phyloP scores from a whole-genome alignment of 2,888 invertebrate genomes.

The Phengaris arion region DNA sequence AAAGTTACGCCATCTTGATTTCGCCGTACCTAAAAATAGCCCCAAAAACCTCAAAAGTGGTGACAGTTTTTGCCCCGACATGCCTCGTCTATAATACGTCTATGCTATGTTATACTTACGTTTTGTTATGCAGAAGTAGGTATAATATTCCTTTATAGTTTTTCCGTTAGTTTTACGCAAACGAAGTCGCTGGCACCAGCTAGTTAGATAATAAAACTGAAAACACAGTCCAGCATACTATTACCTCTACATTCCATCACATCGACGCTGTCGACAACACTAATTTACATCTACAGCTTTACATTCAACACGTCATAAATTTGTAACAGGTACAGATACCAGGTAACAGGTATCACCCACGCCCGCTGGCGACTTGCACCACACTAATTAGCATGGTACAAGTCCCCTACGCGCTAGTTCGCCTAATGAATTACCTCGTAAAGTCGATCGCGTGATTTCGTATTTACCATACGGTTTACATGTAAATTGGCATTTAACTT shows the following conservation, averaged over 20 bases:
- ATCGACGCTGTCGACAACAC: not conserved
- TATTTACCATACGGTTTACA: conserved; percentile 41
- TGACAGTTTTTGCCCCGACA: no score
- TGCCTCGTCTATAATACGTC: no score
- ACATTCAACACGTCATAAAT: conserved; percentile 47
- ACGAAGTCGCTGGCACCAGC: no score
- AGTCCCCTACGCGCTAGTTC: conserved; percentile 55
- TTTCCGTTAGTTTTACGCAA: no score
- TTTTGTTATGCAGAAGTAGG: not conserved
- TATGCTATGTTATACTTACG: not conserved
- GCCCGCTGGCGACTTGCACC: conserved; percentile 50
- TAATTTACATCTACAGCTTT: not conserved
- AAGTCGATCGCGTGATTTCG: conserved; percentile 44
- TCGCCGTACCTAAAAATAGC: no score
- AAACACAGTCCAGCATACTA: not conserved
- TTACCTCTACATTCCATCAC: not conserved
- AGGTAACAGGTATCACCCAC: conserved; percentile 47
- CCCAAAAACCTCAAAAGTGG: no score
- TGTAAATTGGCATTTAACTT: conserved; percentile 39
- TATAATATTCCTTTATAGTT: no score
- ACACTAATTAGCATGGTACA: conserved; percentile 55
- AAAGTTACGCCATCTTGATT: no score
- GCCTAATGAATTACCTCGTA: conserved; percentile 66
- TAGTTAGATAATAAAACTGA: not conserved
- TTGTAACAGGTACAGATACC: conserved; percentile 43